Base-by-base conservation (phyloP, 92 coral and sea anemone species). In the Siderastrea siderea region DNA sequence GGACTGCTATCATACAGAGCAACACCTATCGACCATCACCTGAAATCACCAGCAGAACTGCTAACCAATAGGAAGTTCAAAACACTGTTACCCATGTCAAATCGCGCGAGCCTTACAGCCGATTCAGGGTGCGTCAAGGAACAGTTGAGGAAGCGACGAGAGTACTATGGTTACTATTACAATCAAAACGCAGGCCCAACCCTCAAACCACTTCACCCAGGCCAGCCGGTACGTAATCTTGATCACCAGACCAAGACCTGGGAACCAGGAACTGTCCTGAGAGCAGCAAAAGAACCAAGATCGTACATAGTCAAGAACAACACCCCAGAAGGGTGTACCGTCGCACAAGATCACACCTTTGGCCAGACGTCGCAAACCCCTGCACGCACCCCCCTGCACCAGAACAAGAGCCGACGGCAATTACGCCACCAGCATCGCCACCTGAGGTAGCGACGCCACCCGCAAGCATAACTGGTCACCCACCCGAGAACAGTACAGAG, bases 211-310 rank as follows among this genome's bases (percentile, higher is more conserved):
- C 54, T 89, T 2, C 63, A 86, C 15, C 76, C 73, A 63, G 89
- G 85, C 60, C 68, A 93, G 74, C 59, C 71, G 14, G 52, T 90
- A 47, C 69, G 82, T 47, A 84, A 81, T 5, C 85, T 38, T 68
- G 91, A 93, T 47, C 89, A 90, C 74, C 93, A 78, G 44, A 68
- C 74, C 5, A 77, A 93, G 69, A 93, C 77, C 17, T 89, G 88
- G 91, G 62, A 93, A 88, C 96, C n/a, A n/a, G n/a, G n/a, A n/a
- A n/a, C n/a, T n/a, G n/a, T n/a, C n/a, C n/a, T n/a, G n/a, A n/a
- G n/a, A n/a, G n/a, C n/a, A n/a, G n/a, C n/a, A 54, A 63, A 87
- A 49, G 86, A 93, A 84, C 85, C 94, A 8, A 83, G 94, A 67
- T 90, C 92, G 60, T 90, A 87, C 87, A 93, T 75, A 26, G 90